phyloP scores from a whole-genome alignment of 2,113 vertebrate species.

The Peromyscus maniculatus region DNA sequence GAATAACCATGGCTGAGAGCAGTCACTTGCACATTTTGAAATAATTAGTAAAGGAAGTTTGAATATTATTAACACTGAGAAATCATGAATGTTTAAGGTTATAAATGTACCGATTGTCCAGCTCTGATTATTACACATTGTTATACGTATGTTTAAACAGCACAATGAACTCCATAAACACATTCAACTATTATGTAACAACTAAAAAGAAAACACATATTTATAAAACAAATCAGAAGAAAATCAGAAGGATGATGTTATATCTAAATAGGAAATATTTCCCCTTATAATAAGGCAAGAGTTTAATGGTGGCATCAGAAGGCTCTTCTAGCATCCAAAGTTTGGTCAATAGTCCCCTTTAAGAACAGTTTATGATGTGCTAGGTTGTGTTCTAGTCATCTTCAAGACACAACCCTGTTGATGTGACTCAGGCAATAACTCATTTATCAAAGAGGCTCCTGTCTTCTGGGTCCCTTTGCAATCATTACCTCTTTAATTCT shows the following conservation, averaged over 20 bases:
- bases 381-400: not conserved
- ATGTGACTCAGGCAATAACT: not conserved
- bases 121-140: not conserved
- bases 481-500: conserved; percentile 15
- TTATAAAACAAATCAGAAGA: not conserved
- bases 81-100: not conserved
- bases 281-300: not conserved
- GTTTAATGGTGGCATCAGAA: not conserved
- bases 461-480: not conserved
- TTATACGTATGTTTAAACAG: not conserved
- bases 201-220: not conserved
- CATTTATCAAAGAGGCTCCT: not conserved
- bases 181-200: not conserved
- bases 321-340: not conserved
- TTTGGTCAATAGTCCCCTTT: not conserved
- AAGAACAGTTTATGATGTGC: not conserved
- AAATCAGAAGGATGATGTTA: not conserved
- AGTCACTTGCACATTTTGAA: not conserved
- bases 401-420: not conserved
- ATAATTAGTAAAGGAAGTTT: not conserved
- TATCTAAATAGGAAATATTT: conserved; percentile 6
- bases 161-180: not conserved
- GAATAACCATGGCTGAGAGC: not conserved
- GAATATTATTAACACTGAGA: not conserved
- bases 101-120: not conserved